phyloP scores from a whole-genome alignment of 2,797 vertebrate species.

The Acipenser oxyrinchus region DNA sequence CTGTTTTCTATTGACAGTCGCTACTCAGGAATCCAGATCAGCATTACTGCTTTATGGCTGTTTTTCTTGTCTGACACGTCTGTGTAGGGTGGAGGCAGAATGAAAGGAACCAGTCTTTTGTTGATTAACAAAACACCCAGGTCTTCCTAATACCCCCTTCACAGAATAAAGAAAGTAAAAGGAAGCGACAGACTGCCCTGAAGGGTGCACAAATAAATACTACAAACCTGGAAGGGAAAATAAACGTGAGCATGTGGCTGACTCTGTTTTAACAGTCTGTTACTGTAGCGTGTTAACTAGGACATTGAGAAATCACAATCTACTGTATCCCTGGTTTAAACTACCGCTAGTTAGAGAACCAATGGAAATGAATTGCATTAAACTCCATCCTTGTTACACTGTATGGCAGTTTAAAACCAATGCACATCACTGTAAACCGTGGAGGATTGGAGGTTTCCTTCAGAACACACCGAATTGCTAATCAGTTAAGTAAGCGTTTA shows the following conservation, averaged over 20 bases:
- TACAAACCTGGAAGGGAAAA: background rate
- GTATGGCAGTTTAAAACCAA: too few relatives aligned
- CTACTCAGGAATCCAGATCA: too few relatives aligned
- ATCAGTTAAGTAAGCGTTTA: background rate
- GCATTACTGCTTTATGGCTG: background rate
- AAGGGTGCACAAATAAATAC: background rate
- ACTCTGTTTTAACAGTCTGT: background rate
- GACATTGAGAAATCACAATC: too few relatives aligned
- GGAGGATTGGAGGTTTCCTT: background rate
- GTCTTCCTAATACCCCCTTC: background rate
- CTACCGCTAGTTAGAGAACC: too few relatives aligned
- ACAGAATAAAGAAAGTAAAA: background rate
- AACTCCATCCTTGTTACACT: too few relatives aligned
- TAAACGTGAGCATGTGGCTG: background rate
- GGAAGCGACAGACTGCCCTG: background rate
- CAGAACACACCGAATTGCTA: background rate
- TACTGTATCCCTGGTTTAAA: too few relatives aligned
- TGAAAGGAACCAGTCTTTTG: background rate
- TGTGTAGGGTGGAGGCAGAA: background rate
- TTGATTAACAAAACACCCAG: background rate
- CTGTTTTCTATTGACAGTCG: too few relatives aligned
- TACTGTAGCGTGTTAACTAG: background rate
- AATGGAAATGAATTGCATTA: too few relatives aligned
- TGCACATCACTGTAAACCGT: too few relatives aligned
- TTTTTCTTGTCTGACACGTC: background rate